Evolutionary conservation across 2,888 invertebrate genomes (phyloP), one percentile per base, ranked within the genome.

Genomic region (Nasonia oneida): DNA sequence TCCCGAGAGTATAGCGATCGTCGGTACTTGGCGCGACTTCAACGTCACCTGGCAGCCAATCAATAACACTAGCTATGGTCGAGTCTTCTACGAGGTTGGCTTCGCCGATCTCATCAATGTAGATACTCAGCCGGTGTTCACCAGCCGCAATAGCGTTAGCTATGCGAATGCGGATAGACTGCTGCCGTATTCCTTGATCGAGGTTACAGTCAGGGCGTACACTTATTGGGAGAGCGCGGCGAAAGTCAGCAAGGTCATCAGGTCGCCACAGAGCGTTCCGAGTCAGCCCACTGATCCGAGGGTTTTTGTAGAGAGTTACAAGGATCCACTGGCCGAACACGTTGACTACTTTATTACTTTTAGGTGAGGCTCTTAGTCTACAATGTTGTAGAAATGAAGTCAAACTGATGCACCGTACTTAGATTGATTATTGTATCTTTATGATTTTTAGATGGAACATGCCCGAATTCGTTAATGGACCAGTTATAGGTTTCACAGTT

Each of bases 171-270:
- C 94, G 86, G 92, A 94, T 15, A 91, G 93, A 74, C 94, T 96
- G 77, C 92, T 95, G 4, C 97, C 98, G 0, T 97, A 97, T 92
- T 96, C 96, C 12, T 93, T 94, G 23, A 92, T 98, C 83, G 95
- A 96, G 84, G 95, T 98, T 33, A 95, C 96, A 1, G 95, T 98
- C 5, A 95, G 97, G 57, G 96, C 98, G 1, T 96, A 96, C 91
- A 97, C 98, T 0, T 96, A 96, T 90, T 98, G 98, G 98, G 97
- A 97, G 23, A 95, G 96, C 3, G 96, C 97, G 0, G 94, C 95
- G 2, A 95, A 95, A 29, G 95, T 96, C 0, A 94, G 95, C 0
- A 95, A 95, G 0, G 94, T 94, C n/a, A 91, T 97, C 0, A 95
- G 95, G 90, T 97, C 98, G 0, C 98, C 98, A 0, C 96, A 97